Evolutionary conservation across 1,140 invertebrate species (phyloP).

Genomic region (Odontomachus brunneus): DNA sequence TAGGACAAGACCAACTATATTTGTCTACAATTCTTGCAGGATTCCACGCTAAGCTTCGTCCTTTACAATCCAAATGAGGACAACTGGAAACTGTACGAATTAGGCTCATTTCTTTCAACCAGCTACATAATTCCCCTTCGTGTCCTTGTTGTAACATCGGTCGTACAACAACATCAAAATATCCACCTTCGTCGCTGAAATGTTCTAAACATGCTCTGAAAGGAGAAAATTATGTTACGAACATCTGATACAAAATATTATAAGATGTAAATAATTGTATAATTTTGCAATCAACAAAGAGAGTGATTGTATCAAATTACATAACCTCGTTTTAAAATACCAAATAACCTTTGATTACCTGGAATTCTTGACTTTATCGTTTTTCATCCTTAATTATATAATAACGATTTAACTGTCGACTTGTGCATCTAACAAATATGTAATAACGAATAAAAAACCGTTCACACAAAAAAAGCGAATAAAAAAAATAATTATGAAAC

Average conservation of each 20-base stretch:
- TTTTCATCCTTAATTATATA: slow-evolving; percentile 63
- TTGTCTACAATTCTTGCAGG: slow-evolving; percentile 85
- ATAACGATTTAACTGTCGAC: not conserved
- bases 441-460: slow-evolving; percentile 51
- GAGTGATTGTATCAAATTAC: slow-evolving; percentile 14
- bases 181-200: slow-evolving; percentile 83
- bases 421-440: slow-evolving; percentile 22
- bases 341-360: slow-evolving; percentile 63
- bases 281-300: not conserved
- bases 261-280: not conserved
- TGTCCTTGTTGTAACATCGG: slow-evolving; percentile 85
- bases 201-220: slow-evolving; percentile 61
- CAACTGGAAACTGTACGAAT: slow-evolving; percentile 81
- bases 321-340: not conserved
- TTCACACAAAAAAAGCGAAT: slow-evolving; percentile 35
- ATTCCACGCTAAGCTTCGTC: slow-evolving; percentile 81
- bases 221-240: slow-evolving; percentile 6
- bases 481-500: slow-evolving; percentile 47
- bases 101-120: slow-evolving; percentile 84
- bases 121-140: slow-evolving; percentile 84
- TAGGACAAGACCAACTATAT: slow-evolving; percentile 84
- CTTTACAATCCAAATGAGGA: slow-evolving; percentile 79
- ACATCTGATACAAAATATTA: not conserved
- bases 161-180: slow-evolving; percentile 83
- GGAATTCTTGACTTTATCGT: slow-evolving; percentile 58